phyloP scores from a whole-genome alignment of 2,888 invertebrate species.

The Cryptus viduatorius region DNA sequence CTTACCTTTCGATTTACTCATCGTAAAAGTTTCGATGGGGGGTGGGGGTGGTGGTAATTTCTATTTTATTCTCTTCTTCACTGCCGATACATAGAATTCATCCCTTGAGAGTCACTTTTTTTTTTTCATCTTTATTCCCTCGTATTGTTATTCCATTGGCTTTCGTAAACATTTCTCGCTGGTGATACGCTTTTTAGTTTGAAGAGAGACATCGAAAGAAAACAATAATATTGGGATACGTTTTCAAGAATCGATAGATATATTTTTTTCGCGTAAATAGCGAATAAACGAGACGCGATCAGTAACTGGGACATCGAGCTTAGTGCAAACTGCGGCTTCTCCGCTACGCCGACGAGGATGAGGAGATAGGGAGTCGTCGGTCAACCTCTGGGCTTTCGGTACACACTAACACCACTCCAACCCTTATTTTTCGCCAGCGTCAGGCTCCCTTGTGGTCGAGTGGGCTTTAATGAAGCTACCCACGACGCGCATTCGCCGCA shows the following conservation, averaged over 20 bases:
- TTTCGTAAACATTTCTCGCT: background rate
- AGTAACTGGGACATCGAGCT: background rate
- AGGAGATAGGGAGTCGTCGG: conserved; percentile 38
- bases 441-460: conserved; percentile 71
- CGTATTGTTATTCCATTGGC: background rate
- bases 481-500: conserved; percentile 70
- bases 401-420: conserved; percentile 43
- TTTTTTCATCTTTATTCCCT: background rate
- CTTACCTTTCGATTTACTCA: conserved; percentile 11
- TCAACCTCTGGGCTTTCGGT: conserved; percentile 50
- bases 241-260: background rate
- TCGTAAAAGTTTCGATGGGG: background rate
- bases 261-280: background rate
- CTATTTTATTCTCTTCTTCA: conserved; percentile 3
- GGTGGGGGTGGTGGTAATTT: background rate
- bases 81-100: background rate
- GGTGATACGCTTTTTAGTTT: background rate
- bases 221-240: background rate
- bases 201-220: background rate
- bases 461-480: conserved; percentile 78
- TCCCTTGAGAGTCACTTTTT: background rate
- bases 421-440: conserved; percentile 65
- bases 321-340: background rate
- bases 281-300: background rate
- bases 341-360: conserved; percentile 22